phyloP scores from a whole-genome alignment of 2,113 vertebrate species.

The Speoplatyrhinus poulsoni region DNA sequence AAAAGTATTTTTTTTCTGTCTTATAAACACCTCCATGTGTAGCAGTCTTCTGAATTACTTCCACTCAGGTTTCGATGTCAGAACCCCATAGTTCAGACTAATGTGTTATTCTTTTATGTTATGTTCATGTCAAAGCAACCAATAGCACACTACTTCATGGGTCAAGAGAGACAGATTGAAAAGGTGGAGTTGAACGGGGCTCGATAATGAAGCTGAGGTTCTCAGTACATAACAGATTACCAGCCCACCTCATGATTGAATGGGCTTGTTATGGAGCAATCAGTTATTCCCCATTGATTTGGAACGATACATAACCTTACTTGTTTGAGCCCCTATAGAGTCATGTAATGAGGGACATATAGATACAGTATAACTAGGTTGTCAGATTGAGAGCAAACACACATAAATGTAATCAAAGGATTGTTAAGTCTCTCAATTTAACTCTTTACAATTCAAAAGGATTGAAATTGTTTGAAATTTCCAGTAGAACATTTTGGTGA shows the following conservation, averaged over 20 bases:
- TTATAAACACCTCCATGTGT: slow-evolving; percentile 1
- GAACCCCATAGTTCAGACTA: slow-evolving; percentile 44
- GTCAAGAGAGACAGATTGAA: slow-evolving; percentile 27
- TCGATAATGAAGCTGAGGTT: slow-evolving; percentile 10
- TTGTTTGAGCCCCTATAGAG: slow-evolving; percentile 15
- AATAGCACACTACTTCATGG: slow-evolving; percentile 40
- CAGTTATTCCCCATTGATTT: slow-evolving; percentile 17
- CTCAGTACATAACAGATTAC: neutral
- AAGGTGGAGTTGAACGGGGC: slow-evolving; percentile 7
- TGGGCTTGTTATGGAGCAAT: neutral
- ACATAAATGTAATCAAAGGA: slow-evolving; percentile 65
- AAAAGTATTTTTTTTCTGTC: neutral
- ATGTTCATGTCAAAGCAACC: slow-evolving; percentile 64
- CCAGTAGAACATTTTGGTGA: slow-evolving; percentile 13
- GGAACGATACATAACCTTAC: neutral
- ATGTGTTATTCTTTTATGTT: slow-evolving; percentile 56
- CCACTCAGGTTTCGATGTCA: slow-evolving; percentile 15
- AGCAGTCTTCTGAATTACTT: slow-evolving; percentile 14
- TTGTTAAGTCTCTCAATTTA: slow-evolving; percentile 15
- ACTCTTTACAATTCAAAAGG: slow-evolving; percentile 24
- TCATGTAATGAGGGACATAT: slow-evolving; percentile 40
- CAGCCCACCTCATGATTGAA: slow-evolving; percentile 4
- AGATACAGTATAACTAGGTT: slow-evolving; percentile 38
- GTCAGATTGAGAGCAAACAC: slow-evolving; percentile 67
- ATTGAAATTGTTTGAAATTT: neutral